These are phyloP conservation scores for Cololabis saira DNA, from an alignment of 2,113 vertebrate genomes.

Conservation along the genomic window DNA sequence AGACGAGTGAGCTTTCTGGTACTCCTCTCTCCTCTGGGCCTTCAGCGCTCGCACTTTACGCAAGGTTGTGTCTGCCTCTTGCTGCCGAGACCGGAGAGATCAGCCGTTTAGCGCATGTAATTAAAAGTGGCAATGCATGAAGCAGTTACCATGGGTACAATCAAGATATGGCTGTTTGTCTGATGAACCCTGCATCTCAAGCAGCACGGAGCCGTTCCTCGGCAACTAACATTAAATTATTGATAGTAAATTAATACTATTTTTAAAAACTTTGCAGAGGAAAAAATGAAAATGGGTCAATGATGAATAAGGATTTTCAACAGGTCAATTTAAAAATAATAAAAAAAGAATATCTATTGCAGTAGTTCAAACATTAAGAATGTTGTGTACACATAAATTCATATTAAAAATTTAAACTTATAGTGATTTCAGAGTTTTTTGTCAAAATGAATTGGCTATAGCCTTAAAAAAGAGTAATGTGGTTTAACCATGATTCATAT, in stretches of 20 bases:
- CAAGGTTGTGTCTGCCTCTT: constrained; percentile 87
- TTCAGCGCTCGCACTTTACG: constrained; percentile 88
- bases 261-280: no score
- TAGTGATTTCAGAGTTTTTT: no score
- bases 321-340: no score
- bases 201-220: background rate
- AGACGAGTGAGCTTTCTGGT: constrained; percentile 90
- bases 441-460: no score
- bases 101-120: background rate
- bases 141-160: constrained; percentile 4
- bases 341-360: no score
- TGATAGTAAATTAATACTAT: background rate
- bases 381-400: no score
- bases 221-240: background rate
- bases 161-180: background rate
- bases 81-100: constrained; percentile 75
- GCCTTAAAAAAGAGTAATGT: no score
- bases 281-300: no score
- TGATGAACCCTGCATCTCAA: background rate
- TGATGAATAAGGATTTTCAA: no score
- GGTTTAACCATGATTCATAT: no score
- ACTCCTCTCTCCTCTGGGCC: constrained; percentile 90
- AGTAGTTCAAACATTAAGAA: no score
- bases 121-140: constrained; percentile 1
- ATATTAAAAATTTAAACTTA: no score